phyloP scores from a whole-genome alignment of 1,140 invertebrate species.

The Maconellicoccus hirsutus region DNA sequence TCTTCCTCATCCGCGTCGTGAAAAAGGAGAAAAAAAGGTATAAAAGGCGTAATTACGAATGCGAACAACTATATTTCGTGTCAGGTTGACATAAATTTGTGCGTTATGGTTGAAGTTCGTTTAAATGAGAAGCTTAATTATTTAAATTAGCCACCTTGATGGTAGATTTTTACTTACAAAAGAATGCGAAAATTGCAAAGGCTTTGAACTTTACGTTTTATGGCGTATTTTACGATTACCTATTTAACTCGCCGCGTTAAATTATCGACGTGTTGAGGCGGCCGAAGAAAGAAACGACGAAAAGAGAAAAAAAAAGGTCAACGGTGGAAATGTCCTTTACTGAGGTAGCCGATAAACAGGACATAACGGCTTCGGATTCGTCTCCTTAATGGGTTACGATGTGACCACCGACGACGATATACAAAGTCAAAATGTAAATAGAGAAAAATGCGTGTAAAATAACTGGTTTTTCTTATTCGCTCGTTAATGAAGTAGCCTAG shows the following conservation, averaged over 20 bases:
- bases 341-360: not conserved
- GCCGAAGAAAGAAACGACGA: not conserved
- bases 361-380: not conserved
- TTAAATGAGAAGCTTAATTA: not conserved
- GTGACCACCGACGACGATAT: constrained; percentile 1
- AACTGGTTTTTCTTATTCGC: constrained; percentile 1
- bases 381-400: not conserved
- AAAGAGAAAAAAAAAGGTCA: not conserved
- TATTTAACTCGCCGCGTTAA: not conserved
- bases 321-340: not conserved
- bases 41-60: not conserved
- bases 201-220: not conserved
- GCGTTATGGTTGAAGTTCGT: not conserved
- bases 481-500: not conserved
- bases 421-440: not conserved
- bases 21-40: not conserved
- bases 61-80: not conserved
- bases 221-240: not conserved
- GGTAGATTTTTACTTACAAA: not conserved
- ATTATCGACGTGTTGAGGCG: not conserved
- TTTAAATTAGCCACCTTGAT: constrained; percentile 1
- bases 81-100: constrained; percentile 10
- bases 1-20: not conserved
- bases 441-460: constrained; percentile 5
- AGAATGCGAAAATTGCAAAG: not conserved